These are phyloP conservation scores for Zelostemma sp. DNA, from an alignment of 1,140 invertebrate species.

Conservation along the genomic window DNA sequence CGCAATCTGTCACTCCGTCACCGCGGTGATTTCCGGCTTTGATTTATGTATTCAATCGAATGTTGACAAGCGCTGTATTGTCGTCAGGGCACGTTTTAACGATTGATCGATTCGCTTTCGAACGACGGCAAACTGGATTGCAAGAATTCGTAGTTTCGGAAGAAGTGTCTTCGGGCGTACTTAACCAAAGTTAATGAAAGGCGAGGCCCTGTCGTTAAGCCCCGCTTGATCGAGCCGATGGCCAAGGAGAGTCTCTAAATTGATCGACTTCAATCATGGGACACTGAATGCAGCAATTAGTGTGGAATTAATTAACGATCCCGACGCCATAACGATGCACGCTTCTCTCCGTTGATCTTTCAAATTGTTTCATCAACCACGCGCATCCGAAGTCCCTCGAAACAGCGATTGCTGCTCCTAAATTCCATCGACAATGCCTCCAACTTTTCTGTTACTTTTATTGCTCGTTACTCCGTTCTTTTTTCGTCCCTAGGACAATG, in stretches of 20 bases:
- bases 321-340: slow-evolving; percentile 31
- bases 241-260: slow-evolving; percentile 47
- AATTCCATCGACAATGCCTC: background rate
- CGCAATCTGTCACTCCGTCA: too few species aligned
- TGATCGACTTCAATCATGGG: slow-evolving; percentile 61
- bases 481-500: too few species aligned
- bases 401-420: background rate
- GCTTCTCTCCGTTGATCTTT: slow-evolving; percentile 28
- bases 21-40: too few species aligned
- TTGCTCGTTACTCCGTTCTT: too few species aligned
- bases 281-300: slow-evolving; percentile 58
- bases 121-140: background rate
- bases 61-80: too few species aligned
- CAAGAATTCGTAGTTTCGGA: background rate
- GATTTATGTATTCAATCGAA: too few species aligned
- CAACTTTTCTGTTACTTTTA: background rate
- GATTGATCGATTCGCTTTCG: too few species aligned
- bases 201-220: background rate
- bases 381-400: too few species aligned
- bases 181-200: slow-evolving; percentile 3
- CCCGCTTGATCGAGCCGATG: slow-evolving; percentile 18
- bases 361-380: slow-evolving; percentile 31
- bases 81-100: too few species aligned
- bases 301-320: slow-evolving; percentile 59
- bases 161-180: background rate